Evolutionary conservation across 2,113 vertebrate species (phyloP).

Genomic region (Xiphophorus maculatus): DNA sequence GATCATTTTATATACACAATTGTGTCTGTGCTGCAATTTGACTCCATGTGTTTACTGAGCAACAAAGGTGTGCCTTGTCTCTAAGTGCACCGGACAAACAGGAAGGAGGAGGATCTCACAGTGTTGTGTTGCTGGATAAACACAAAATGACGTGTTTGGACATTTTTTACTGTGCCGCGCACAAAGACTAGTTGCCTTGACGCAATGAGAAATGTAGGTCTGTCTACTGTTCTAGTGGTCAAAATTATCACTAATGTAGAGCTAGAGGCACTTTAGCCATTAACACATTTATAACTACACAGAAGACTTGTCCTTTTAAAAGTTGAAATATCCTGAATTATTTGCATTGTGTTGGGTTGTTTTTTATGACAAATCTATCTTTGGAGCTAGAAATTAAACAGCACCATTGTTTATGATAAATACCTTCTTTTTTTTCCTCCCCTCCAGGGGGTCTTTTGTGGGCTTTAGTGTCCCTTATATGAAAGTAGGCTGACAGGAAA

Average conservation of each 20-base stretch:
- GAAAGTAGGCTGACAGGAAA: too few relatives aligned
- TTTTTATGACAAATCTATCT: background rate
- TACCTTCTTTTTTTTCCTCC: too few relatives aligned
- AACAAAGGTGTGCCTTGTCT: slow-evolving; percentile 15
- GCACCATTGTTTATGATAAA: background rate
- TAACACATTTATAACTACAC: background rate
- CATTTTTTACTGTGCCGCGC: slow-evolving; percentile 12
- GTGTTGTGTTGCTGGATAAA: slow-evolving; percentile 37
- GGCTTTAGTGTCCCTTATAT: too few relatives aligned
- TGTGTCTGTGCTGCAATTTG: slow-evolving; percentile 18
- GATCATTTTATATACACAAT: slow-evolving; percentile 4
- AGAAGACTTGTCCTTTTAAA: background rate
- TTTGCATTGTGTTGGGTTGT: background rate
- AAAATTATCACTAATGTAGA: background rate
- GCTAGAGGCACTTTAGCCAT: too few relatives aligned
- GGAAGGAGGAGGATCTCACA: slow-evolving; percentile 29
- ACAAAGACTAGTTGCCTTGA: slow-evolving; percentile 19
- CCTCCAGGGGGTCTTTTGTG: too few relatives aligned
- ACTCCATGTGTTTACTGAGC: slow-evolving; percentile 35
- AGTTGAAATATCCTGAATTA: background rate
- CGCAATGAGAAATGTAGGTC: background rate
- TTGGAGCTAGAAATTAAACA: background rate
- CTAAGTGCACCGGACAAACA: slow-evolving; percentile 19
- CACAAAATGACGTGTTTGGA: slow-evolving; percentile 13
- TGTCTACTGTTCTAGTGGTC: background rate